These are phyloP conservation scores for Agelastica alni DNA, from an alignment of 2,888 invertebrate species.

Conservation along the genomic window DNA sequence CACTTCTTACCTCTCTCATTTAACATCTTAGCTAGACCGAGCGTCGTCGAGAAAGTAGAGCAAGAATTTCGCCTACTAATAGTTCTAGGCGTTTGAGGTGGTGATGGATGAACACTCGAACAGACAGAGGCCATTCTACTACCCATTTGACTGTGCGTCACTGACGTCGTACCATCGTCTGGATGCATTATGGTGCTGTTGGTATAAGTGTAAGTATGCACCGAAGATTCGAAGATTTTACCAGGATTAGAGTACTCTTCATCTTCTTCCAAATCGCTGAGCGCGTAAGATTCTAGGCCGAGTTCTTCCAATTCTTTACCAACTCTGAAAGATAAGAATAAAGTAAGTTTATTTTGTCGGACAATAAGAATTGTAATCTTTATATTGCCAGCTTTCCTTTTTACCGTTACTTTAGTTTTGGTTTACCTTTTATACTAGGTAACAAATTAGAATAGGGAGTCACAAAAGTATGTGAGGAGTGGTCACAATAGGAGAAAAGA, in stretches of 20 bases:
- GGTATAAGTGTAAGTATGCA: slow-evolving; percentile 83
- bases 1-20: slow-evolving; percentile 71
- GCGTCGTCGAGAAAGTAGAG: slow-evolving; percentile 76
- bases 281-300: slow-evolving; percentile 70
- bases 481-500: too few species aligned
- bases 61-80: slow-evolving; percentile 80
- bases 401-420: too few species aligned
- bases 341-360: too few species aligned
- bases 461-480: too few species aligned
- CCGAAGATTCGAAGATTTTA: slow-evolving; percentile 75
- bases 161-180: slow-evolving; percentile 73
- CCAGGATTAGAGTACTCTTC: slow-evolving; percentile 71
- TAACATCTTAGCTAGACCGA: slow-evolving; percentile 74
- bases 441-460: too few species aligned
- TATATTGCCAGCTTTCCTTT: too few species aligned
- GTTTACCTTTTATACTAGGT: too few species aligned
- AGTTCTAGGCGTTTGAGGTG: slow-evolving; percentile 57
- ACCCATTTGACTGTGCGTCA: slow-evolving; percentile 64
- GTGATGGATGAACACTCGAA: slow-evolving; percentile 61
- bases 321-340: slow-evolving; percentile 59
- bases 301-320: slow-evolving; percentile 75
- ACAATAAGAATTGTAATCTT: too few species aligned
- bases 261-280: slow-evolving; percentile 75
- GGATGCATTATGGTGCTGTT: slow-evolving; percentile 90
- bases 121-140: slow-evolving; percentile 70